Base-by-base conservation (phyloP, 2,888 invertebrate species). In the Halictus quadricinctus region DNA sequence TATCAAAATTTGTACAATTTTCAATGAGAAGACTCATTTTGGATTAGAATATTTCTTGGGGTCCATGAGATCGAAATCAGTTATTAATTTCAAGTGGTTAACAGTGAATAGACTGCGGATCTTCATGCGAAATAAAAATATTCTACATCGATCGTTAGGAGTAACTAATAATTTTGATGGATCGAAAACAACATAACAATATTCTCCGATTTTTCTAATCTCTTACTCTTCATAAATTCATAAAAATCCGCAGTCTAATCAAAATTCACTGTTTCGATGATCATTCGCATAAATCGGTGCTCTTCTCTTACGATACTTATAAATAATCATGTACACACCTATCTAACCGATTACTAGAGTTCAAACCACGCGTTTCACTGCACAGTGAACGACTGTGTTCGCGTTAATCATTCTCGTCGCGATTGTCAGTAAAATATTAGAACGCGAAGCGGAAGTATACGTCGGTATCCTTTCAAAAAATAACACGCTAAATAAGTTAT, bases 391-490 rank as follows among this genome's bases (percentile, higher is more conserved):
- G 18, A 64, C 18, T 18, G 66, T 46, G 10, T 70, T 43, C n/a
- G 70, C 70, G 43, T 48, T 48, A 72, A 48, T 48, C 15, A 18
- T 72, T 25, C n/a, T 4, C 2, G 43, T 13, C n/a, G n/a, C 43
- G 13, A 72, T 8, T 15, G 25, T n/a, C n/a, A 18, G 21, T 60
- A 48, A 15, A 70, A 50, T 70, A 29, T 12, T 50, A 60, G 81
- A 64, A 75, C 64, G n/a, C 41, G 21, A 48, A 70, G 50, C 58
- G 46, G 48, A 80, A 72, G 43, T 66, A 64, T 77, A 77, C 72
- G 72, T 77, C 29, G 64, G 36, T 50, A 50, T 77, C 12, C 29
- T 25, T 48, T 66, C 13, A 41, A 6, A 29, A 74, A 29, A 21
- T 18, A 41, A 13, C 12, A 21, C n/a, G n/a, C 3, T 10, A 25